Conservation (phyloP, 1,140 invertebrate species). For the Aphelenchoides fujianensis region DNA sequence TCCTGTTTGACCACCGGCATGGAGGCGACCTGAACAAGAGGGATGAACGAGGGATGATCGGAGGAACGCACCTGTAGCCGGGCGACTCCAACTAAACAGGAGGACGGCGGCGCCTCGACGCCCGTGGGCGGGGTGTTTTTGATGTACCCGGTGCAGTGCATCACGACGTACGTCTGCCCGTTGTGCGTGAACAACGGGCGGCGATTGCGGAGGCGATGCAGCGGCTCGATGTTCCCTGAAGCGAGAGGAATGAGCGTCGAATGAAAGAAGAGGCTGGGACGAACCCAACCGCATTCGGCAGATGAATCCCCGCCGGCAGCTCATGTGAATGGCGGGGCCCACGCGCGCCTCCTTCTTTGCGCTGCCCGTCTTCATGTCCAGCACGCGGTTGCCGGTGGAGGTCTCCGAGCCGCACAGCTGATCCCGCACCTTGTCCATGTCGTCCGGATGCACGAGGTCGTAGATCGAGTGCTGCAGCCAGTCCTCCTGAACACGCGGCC, state of each 20-base stretch:
- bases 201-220: slow-evolving; percentile 52
- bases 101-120: slow-evolving; percentile 56
- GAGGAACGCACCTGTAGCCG: slow-evolving; percentile 74
- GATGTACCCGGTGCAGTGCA: slow-evolving; percentile 98
- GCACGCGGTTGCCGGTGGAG: slow-evolving; percentile 87
- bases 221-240: slow-evolving; percentile 37
- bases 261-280: slow-evolving; percentile 28
- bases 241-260: slow-evolving; percentile 3
- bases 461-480: slow-evolving; percentile 94
- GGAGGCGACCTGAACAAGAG: slow-evolving; percentile 35
- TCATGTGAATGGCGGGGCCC: slow-evolving; percentile 94
- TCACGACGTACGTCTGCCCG: slow-evolving; percentile 91
- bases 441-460: slow-evolving; percentile 94
- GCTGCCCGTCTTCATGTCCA: slow-evolving; percentile 82
- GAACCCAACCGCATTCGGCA: slow-evolving; percentile 94
- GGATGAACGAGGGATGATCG: neutral
- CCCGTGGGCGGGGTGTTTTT: slow-evolving; percentile 97
- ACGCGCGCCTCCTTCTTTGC: slow-evolving; percentile 87
- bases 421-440: slow-evolving; percentile 89
- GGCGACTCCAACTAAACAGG: slow-evolving; percentile 92
- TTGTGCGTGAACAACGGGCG: slow-evolving; percentile 64
- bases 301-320: slow-evolving; percentile 93
- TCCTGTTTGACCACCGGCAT: slow-evolving; percentile 36
- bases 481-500: slow-evolving; percentile 77
- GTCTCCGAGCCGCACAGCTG: slow-evolving; percentile 93